These are phyloP conservation scores for Acanthosepion pharaonis DNA, from an alignment of 2,888 invertebrate genomes.

Conservation along the genomic window DNA sequence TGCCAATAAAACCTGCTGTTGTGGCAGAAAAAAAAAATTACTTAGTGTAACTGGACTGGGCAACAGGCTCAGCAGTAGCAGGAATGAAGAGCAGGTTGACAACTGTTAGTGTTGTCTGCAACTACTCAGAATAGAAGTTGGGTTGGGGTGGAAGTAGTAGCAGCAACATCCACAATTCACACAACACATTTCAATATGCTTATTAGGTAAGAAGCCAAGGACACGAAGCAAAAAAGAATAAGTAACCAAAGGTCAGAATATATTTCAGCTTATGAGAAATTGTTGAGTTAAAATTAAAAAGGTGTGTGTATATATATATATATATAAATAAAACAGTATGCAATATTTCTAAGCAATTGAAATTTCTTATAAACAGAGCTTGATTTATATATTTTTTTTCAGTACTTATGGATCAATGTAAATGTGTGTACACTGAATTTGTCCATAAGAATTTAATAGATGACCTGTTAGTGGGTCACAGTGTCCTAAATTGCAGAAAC, in stretches of 20 bases:
- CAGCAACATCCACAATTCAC: conserved; percentile 4
- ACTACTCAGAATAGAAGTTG: background rate
- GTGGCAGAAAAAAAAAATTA: background rate
- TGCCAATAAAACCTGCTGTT: background rate
- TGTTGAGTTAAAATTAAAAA: background rate
- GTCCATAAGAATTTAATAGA: background rate
- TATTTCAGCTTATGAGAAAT: conserved; percentile 13
- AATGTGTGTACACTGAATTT: no score
- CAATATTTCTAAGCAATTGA: no score
- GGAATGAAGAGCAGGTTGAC: background rate
- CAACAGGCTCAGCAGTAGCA: background rate
- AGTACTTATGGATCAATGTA: no score
- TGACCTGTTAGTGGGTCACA: background rate
- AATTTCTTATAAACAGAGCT: no score
- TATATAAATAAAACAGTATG: no score
- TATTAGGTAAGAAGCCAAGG: conserved; percentile 33
- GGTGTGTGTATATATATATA: no score
- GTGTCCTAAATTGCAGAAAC: background rate
- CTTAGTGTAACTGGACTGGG: conserved; percentile 1
- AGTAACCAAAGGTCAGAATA: background rate
- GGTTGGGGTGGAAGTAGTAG: background rate
- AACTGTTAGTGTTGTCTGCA: conserved; percentile 33
- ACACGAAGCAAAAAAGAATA: background rate
- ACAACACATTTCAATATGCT: conserved; percentile 33
- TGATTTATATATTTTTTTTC: no score